These are phyloP conservation scores for Glaucopsyche alexis DNA, from an alignment of 2,888 invertebrate species.

Conservation along the genomic window DNA sequence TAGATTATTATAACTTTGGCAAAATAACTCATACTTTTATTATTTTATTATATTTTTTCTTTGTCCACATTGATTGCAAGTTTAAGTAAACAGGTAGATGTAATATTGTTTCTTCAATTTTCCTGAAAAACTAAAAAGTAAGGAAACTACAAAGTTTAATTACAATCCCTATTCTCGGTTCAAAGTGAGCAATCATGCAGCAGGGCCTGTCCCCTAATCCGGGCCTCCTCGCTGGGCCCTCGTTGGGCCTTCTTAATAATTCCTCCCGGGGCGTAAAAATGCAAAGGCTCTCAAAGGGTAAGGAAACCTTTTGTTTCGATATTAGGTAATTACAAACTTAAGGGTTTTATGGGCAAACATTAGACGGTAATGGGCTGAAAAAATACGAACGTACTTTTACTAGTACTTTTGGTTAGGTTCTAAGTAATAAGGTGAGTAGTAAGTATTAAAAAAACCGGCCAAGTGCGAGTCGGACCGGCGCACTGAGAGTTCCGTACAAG, in stretches of 20 bases:
- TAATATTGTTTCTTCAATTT: too few species aligned
- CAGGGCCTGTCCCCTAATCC: conserved; percentile 47
- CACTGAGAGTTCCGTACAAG: too few species aligned
- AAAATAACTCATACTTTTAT: too few species aligned
- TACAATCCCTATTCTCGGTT: conserved; percentile 43
- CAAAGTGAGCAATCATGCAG: conserved; percentile 60
- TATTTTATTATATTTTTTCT: too few species aligned
- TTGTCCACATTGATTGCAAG: too few species aligned
- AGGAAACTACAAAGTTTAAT: conserved; percentile 28
- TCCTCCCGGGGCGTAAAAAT: conserved; percentile 57
- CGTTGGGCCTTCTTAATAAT: conserved; percentile 53
- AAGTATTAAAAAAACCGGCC: too few species aligned
- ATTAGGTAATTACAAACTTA: conserved; percentile 9
- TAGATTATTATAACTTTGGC: too few species aligned
- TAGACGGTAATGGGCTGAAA: not conserved
- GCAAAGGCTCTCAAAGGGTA: conserved; percentile 50
- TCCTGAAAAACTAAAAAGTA: conserved; percentile 8
- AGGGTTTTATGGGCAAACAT: not conserved
- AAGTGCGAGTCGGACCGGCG: too few species aligned
- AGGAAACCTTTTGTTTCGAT: conserved; percentile 26
- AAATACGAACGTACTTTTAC: not conserved
- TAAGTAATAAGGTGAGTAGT: too few species aligned
- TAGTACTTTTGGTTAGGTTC: too few species aligned
- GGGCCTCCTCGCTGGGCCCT: conserved; percentile 26
- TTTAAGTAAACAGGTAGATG: too few species aligned